Evolutionary conservation across 2,113 vertebrate species (phyloP).

Genomic region (Felis chaus): DNA sequence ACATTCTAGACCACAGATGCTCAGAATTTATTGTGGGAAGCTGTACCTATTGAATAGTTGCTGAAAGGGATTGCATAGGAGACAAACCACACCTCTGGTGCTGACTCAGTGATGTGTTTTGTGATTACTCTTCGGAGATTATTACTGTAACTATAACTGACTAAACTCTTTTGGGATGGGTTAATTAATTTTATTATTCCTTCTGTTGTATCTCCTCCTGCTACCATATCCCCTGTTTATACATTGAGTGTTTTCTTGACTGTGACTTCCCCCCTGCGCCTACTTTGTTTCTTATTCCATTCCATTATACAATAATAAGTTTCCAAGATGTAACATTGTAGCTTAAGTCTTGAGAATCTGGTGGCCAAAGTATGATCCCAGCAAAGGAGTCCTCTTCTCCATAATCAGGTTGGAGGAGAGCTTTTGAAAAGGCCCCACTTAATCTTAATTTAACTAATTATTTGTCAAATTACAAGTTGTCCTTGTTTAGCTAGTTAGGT

Average conservation of each 20-base stretch:
- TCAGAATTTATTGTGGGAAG: slow-evolving; percentile 63
- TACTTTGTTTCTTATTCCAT: neutral
- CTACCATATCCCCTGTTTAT: neutral
- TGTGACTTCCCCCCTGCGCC: neutral
- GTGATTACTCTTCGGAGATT: slow-evolving; percentile 26
- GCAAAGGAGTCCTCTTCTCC: neutral
- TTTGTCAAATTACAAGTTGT: slow-evolving; percentile 56
- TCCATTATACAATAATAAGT: neutral
- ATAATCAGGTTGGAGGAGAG: neutral
- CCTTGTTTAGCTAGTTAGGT: slow-evolving; percentile 63
- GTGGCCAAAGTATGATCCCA: neutral
- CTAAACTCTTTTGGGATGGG: neutral
- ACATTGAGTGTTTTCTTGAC: neutral
- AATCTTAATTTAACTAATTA: slow-evolving; percentile 55
- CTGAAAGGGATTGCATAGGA: slow-evolving; percentile 25
- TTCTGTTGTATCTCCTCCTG: neutral
- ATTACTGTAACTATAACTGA: slow-evolving; percentile 39
- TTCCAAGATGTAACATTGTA: neutral
- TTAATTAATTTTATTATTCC: slow-evolving; percentile 33
- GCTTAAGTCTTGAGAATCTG: neutral
- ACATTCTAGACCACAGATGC: slow-evolving; percentile 39
- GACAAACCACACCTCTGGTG: slow-evolving; percentile 46
- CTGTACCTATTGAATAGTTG: neutral
- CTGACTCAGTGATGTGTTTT: slow-evolving; percentile 66
- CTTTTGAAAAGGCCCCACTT: slow-evolving; percentile 43